These are phyloP conservation scores for Carpatolechia fugitivella DNA, from an alignment of 2,888 invertebrate species.

Conservation along the genomic window DNA sequence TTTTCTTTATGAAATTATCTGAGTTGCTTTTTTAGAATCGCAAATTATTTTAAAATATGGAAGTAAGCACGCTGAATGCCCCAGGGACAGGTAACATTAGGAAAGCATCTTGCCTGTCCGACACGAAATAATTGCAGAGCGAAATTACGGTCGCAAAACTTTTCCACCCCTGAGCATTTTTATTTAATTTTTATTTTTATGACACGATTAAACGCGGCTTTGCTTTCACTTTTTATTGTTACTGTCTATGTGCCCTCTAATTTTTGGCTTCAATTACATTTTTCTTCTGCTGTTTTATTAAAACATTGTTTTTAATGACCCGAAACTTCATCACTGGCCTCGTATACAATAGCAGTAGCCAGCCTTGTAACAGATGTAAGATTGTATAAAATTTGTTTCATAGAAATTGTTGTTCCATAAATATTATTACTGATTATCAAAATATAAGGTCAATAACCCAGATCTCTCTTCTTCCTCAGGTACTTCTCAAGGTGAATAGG, in stretches of 20 bases:
- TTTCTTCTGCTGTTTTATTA: conserved; percentile 65
- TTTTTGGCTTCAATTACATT: conserved; percentile 75
- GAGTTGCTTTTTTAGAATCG: background rate
- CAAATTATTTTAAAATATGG: conserved; percentile 12
- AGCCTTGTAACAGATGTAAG: conserved; percentile 13
- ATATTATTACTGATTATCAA: conserved; percentile 21
- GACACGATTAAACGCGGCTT: conserved; percentile 77
- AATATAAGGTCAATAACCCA: conserved; percentile 58
- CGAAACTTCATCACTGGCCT: conserved; percentile 36
- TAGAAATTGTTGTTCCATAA: conserved; percentile 14
- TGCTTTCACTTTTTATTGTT: conserved; percentile 78
- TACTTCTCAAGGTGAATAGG: conserved; percentile 79
- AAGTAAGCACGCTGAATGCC: conserved; percentile 31
- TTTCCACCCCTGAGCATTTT: conserved; percentile 72
- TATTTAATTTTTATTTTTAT: conserved; percentile 79
- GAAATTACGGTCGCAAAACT: conserved; percentile 67
- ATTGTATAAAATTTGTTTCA: conserved; percentile 21
- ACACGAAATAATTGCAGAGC: conserved; percentile 68
- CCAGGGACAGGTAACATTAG: conserved; percentile 61
- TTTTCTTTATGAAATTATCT: background rate
- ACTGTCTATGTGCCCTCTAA: conserved; percentile 75
- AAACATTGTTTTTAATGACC: conserved; percentile 69
- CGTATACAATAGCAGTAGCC: conserved; percentile 26
- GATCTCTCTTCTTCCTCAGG: conserved; percentile 75
- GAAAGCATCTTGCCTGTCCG: conserved; percentile 50